A percentile compares a stretch with the other conserved stretches of the same genome.
Evolutionary conservation across 2,113 vertebrate species (phyloP).

Genomic region (Synchiropus splendidus): DNA sequence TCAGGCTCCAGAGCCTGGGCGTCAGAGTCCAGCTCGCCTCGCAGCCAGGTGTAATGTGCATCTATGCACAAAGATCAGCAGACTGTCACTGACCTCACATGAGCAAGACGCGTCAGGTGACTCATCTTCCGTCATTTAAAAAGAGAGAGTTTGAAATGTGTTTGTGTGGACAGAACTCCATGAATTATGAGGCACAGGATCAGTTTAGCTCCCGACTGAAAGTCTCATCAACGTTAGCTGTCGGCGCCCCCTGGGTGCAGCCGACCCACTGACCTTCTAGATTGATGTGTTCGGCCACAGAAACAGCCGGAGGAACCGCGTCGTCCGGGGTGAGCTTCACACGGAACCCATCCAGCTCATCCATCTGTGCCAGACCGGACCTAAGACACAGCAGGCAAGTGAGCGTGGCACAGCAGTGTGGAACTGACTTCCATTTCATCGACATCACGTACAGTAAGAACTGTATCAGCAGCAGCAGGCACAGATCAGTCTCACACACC

Average conservation of each 20-base stretch:
- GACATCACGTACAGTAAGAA: too few relatives aligned
- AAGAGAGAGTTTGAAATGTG: too few relatives aligned
- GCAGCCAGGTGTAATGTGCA: constrained; percentile 62
- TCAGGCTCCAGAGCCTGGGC: constrained; percentile 79
- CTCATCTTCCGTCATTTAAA: neutral
- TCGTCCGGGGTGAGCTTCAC: constrained; percentile 72
- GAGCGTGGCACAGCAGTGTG: too few relatives aligned
- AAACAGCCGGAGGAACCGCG: constrained; percentile 48
- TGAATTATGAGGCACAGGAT: too few relatives aligned
- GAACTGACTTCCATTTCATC: too few relatives aligned
- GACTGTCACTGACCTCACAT: neutral
- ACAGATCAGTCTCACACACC: too few relatives aligned
- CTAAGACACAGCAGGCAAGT: constrained; percentile 42
- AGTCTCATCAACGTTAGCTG: too few relatives aligned
- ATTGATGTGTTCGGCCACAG: constrained; percentile 70
- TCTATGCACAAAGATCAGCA: constrained; percentile 66
- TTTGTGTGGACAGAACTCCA: too few relatives aligned
- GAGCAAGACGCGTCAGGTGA: too few relatives aligned
- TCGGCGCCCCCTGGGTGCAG: constrained; percentile 25
- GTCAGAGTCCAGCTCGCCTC: constrained; percentile 72
- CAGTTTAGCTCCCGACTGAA: too few relatives aligned
- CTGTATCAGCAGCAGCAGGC: too few relatives aligned
- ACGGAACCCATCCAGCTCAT: constrained; percentile 72
- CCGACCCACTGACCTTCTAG: constrained; percentile 74
- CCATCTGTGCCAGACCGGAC: constrained; percentile 72